phyloP scores from a whole-genome alignment of 35 echinoderm and acorn worm genomes.

The Apostichopus californicus region DNA sequence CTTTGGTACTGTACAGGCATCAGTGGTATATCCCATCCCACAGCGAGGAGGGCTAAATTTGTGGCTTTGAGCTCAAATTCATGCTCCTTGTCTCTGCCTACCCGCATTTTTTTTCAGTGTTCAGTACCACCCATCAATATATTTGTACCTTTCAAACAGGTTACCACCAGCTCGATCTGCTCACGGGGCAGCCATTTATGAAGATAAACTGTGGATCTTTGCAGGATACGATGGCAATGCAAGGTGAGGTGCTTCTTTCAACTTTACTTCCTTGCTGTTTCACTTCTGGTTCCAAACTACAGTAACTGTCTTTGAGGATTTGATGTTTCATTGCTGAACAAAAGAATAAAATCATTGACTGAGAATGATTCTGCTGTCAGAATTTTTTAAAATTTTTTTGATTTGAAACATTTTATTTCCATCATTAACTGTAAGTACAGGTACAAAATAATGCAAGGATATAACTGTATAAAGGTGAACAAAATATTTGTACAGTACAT shows the following conservation, averaged over 20 bases:
- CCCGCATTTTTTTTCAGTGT: neutral
- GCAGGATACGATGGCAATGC: conserved; percentile 99
- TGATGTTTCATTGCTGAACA: too few relatives aligned
- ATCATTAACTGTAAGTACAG: too few relatives aligned
- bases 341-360: too few relatives aligned
- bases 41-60: neutral
- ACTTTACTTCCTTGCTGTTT: too few relatives aligned
- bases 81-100: neutral
- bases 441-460: too few relatives aligned
- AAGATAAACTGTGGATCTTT: conserved; percentile 98
- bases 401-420: too few relatives aligned
- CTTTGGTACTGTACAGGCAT: neutral
- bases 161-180: conserved; percentile 92
- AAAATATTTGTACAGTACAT: too few relatives aligned
- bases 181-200: conserved; percentile 93
- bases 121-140: neutral
- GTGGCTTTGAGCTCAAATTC: neutral
- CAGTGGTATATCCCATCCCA: neutral
- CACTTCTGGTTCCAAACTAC: too few relatives aligned
- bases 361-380: too few relatives aligned
- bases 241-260: conserved; percentile 52
- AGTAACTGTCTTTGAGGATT: too few relatives aligned
- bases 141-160: conserved; percentile 38
- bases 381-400: too few relatives aligned
- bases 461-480: too few relatives aligned